phyloP scores from a whole-genome alignment of 2,797 vertebrate genomes.

The Protosalanx chinensis region DNA sequence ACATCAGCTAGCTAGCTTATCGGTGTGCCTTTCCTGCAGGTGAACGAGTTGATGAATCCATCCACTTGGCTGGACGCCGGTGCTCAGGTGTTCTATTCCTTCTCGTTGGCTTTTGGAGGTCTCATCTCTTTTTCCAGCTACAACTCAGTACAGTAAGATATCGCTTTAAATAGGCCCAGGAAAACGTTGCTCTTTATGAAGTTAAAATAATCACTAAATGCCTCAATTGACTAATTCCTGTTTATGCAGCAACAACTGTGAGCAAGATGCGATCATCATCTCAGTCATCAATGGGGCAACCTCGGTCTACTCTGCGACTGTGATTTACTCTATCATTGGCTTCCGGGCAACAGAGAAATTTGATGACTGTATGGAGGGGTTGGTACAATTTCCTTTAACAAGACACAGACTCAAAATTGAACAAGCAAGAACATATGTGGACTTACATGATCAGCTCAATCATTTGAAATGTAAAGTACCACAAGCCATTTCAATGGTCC shows the following conservation, averaged over 20 bases:
- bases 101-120: constrained; percentile 84
- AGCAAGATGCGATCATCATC: constrained; percentile 80
- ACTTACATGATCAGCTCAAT: not conserved
- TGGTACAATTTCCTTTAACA: constrained; percentile 11
- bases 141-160: constrained; percentile 84
- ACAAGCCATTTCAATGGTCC: no score
- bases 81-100: constrained; percentile 86
- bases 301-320: constrained; percentile 79
- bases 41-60: constrained; percentile 78
- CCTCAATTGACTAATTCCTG: not conserved
- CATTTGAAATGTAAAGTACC: no score
- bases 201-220: not conserved
- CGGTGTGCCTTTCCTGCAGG: constrained; percentile 51
- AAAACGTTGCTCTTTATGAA: not conserved
- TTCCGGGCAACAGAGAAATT: constrained; percentile 82
- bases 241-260: constrained; percentile 82
- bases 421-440: not conserved
- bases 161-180: not conserved
- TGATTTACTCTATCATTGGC: constrained; percentile 86
- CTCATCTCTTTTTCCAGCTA: constrained; percentile 92
- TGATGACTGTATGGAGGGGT: constrained; percentile 77
- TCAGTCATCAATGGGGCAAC: constrained; percentile 83
- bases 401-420: no score
- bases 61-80: constrained; percentile 85
- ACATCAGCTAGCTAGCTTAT: not conserved